phyloP scores from a whole-genome alignment of 2,888 invertebrate species.

The Thecocarcelia acutangulata region DNA sequence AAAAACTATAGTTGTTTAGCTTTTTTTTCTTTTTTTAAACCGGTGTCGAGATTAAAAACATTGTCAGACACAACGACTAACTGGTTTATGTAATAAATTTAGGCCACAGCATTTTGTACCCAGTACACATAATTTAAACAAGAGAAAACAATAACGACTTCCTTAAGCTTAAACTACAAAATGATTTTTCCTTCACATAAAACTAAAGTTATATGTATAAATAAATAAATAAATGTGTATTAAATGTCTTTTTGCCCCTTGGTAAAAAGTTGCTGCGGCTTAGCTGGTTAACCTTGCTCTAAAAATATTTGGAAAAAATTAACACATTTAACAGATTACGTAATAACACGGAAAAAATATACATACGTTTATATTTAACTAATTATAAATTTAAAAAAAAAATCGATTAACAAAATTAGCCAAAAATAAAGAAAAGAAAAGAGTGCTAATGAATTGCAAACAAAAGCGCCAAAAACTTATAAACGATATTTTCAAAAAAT shows the following conservation, averaged over 20 bases:
- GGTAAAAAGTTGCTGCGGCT: constrained; percentile 9
- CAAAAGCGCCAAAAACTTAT: too few species aligned
- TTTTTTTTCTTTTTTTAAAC: not conserved
- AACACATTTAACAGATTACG: constrained; percentile 39
- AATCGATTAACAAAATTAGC: not conserved
- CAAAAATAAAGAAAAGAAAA: not conserved
- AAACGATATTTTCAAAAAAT: too few species aligned
- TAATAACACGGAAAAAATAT: constrained; percentile 16
- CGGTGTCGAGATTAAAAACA: not conserved
- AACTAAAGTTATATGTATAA: not conserved
- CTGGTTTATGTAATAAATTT: constrained; percentile 17
- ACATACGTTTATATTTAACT: constrained; percentile 2
- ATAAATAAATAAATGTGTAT: not conserved
- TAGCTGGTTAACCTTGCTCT: constrained; percentile 59
- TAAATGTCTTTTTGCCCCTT: constrained; percentile 12
- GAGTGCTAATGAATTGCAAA: constrained; percentile 21
- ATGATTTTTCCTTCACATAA: not conserved
- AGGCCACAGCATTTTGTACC: constrained; percentile 2
- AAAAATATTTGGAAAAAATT: constrained; percentile 55
- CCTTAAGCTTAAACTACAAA: constrained; percentile 23
- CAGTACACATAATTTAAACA: not conserved
- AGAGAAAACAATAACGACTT: not conserved
- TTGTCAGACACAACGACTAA: constrained; percentile 3
- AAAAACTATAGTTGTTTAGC: not conserved
- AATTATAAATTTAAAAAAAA: constrained; percentile 33